Evolutionary conservation across 2,888 invertebrate genomes (phyloP), one percentile per base, ranked within the genome.

Genomic region (Clunio marinus): DNA sequence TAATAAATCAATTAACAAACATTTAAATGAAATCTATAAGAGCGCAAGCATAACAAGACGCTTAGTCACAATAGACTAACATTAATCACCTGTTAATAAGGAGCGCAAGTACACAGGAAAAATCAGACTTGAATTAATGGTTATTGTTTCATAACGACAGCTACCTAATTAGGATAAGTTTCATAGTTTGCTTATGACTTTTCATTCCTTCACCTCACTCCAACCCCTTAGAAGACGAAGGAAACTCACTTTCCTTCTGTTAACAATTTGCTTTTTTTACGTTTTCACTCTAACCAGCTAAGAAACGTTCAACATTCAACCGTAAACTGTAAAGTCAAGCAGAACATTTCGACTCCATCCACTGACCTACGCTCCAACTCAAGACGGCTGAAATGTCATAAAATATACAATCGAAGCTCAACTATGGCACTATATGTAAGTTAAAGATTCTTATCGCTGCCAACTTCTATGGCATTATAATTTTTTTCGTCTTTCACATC

Each of bases 381-480:
- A 24, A 57, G 57, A 27, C 57, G 57, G 27, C 25, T 7, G 15
- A 57, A 57, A 57, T 57, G 57, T 27, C 51, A 51, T 51, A 57
- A 57, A 57, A 57, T 57, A 57, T 57, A 57, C 57, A 57, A 10
- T 57, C 27, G 27, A 57, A 57, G 57, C 27, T 57, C 27, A 20
- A 27, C 17, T 51, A 51, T 22, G 22, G 51, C 51, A 20, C 60
- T 41, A 63, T 45, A 60, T 41, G 32, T 60, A 60, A 22, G 60
- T 24, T 22, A 60, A 2, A 63, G 66, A 66, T 66, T 24, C 17
- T 55, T 66, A 66, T 66, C 66, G 66, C 55, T 5, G 22, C 41
- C 65, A 65, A 41, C 41, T 41, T 32, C 46, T 68, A 68, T 46
- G 58, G 68, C 58, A 68, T 68, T 55, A 68, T 68, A 68, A 68